phyloP scores from a whole-genome alignment of 2,888 invertebrate species.

The Amiota minor region DNA sequence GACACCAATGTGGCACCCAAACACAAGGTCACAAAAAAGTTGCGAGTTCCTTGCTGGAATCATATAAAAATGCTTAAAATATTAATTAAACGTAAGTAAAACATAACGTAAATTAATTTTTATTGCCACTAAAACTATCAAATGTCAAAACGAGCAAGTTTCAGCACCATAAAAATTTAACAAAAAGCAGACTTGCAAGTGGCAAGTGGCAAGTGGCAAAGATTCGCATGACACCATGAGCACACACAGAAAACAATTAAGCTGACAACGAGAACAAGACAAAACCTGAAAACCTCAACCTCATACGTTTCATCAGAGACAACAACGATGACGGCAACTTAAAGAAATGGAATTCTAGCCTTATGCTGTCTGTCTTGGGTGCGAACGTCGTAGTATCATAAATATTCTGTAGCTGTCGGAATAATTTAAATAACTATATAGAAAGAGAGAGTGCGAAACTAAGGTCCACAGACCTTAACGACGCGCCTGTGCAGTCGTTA shows the following conservation, averaged over 20 bases:
- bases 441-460: background rate
- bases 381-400: conserved; percentile 23
- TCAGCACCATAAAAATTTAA: background rate
- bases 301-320: background rate
- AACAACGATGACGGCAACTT: background rate
- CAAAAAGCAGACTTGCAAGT: background rate
- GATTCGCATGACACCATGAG: conserved; percentile 1
- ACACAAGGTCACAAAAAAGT: background rate
- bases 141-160: conserved; percentile 15
- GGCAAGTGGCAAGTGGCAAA: background rate
- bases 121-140: conserved; percentile 26
- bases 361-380: conserved; percentile 4
- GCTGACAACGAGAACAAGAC: background rate
- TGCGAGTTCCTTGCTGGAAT: background rate
- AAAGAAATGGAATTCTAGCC: background rate
- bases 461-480: conserved; percentile 4
- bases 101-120: conserved; percentile 25
- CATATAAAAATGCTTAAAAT: conserved; percentile 21
- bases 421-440: conserved; percentile 30
- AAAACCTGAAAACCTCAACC: background rate
- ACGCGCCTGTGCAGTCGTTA: background rate
- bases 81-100: conserved; percentile 25
- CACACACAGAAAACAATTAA: conserved; percentile 17
- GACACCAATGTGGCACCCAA: background rate
- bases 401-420: conserved; percentile 28